Conservation (phyloP, 2,113 vertebrate species). For the Conger conger region DNA sequence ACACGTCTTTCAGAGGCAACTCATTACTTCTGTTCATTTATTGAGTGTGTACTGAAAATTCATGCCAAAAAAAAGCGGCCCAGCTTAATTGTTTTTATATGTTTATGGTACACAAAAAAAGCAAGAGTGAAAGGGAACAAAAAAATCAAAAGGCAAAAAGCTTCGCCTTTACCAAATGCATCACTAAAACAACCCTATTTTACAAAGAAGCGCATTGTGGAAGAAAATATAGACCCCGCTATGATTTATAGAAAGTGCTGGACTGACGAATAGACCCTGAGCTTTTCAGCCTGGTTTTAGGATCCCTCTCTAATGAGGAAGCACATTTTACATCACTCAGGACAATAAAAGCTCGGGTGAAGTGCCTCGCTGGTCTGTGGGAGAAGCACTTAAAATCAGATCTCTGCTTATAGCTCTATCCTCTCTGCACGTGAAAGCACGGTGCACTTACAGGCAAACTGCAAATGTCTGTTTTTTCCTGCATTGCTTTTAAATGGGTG, state of each 20-base stretch:
- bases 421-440: slow-evolving; percentile 64
- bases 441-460: slow-evolving; percentile 60
- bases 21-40: slow-evolving; percentile 49
- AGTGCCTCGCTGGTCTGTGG: slow-evolving; percentile 67
- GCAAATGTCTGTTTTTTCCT: slow-evolving; percentile 65
- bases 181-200: slow-evolving; percentile 65
- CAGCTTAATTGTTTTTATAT: slow-evolving; percentile 68
- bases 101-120: slow-evolving; percentile 69
- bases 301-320: slow-evolving; percentile 76
- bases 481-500: slow-evolving; percentile 77
- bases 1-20: slow-evolving; percentile 22
- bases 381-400: slow-evolving; percentile 72
- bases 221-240: slow-evolving; percentile 69
- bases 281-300: slow-evolving; percentile 76
- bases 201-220: slow-evolving; percentile 68
- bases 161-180: slow-evolving; percentile 69
- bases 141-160: slow-evolving; percentile 67
- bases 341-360: slow-evolving; percentile 72
- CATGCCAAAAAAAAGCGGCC: slow-evolving; percentile 32
- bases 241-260: slow-evolving; percentile 80
- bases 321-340: slow-evolving; percentile 66
- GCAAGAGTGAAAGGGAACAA: slow-evolving; percentile 59
- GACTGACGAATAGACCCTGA: slow-evolving; percentile 71
- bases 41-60: slow-evolving; percentile 52
- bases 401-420: slow-evolving; percentile 68